Conservation (phyloP, 2,113 vertebrate species). For the Trogon melanurus region DNA sequence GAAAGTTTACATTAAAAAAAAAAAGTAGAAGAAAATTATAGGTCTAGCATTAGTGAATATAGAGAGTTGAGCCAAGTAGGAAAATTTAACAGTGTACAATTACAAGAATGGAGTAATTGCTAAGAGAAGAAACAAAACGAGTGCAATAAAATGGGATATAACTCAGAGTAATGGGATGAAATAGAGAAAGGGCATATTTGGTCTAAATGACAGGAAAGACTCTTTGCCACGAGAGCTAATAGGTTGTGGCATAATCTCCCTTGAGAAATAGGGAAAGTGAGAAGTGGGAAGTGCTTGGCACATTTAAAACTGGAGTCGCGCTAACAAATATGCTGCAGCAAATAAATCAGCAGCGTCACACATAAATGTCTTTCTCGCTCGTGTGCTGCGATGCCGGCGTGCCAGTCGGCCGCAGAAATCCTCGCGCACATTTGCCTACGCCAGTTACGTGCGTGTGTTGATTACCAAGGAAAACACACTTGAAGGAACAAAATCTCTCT, state of each 20-base stretch:
- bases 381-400: neutral
- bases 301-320: neutral
- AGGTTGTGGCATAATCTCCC: slow-evolving; percentile 55
- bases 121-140: neutral
- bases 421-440: fast-evolving
- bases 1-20: neutral
- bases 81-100: fast-evolving
- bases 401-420: fast-evolving
- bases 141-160: neutral
- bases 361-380: fast-evolving
- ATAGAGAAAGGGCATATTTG: slow-evolving; percentile 41
- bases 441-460: neutral
- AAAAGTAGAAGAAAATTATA: neutral
- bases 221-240: neutral
- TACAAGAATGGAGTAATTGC: neutral
- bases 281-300: neutral
- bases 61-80: neutral
- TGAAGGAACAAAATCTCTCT: neutral
- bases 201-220: neutral
- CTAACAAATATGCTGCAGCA: neutral
- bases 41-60: neutral
- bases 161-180: slow-evolving; percentile 26
- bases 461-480: neutral
- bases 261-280: neutral
- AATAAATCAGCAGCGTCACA: neutral